phyloP scores from a whole-genome alignment of 2,888 invertebrate species.

The Agonopterix heracliana region DNA sequence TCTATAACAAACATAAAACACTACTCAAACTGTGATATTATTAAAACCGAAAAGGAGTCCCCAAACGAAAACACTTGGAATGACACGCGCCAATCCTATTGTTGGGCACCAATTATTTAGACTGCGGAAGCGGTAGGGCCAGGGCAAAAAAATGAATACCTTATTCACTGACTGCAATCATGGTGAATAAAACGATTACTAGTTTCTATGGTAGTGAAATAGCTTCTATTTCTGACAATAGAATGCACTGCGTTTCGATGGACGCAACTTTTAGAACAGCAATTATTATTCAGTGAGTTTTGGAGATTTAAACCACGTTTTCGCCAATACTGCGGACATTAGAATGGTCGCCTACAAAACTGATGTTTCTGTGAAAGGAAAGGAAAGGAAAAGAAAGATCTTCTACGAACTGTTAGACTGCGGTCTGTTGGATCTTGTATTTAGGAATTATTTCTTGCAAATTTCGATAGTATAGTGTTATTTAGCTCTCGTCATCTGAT shows the following conservation, averaged over 20 bases:
- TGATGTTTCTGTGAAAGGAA: too few relatives aligned
- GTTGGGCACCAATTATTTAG: slow-evolving; percentile 48
- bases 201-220: slow-evolving; percentile 34
- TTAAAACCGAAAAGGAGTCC: slow-evolving; percentile 2
- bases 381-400: too few relatives aligned
- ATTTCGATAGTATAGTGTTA: too few relatives aligned
- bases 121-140: slow-evolving; percentile 38
- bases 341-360: too few relatives aligned
- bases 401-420: too few relatives aligned
- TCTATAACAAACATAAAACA: too few relatives aligned
- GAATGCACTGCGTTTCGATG: slow-evolving; percentile 4
- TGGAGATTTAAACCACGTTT: too few relatives aligned
- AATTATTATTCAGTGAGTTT: background rate
- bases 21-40: too few relatives aligned
- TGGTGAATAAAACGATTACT: slow-evolving; percentile 55
- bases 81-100: slow-evolving; percentile 60
- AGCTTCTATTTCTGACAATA: slow-evolving; percentile 33
- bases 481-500: too few relatives aligned
- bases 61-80: slow-evolving; percentile 56
- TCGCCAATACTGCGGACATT: too few relatives aligned
- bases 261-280: background rate
- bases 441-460: too few relatives aligned
- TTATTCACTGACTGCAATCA: slow-evolving; percentile 58
- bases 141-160: slow-evolving; percentile 47
- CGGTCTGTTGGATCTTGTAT: too few relatives aligned